Evolutionary conservation across 2,113 vertebrate species (phyloP).

Genomic region (Lophotis ruficrista): DNA sequence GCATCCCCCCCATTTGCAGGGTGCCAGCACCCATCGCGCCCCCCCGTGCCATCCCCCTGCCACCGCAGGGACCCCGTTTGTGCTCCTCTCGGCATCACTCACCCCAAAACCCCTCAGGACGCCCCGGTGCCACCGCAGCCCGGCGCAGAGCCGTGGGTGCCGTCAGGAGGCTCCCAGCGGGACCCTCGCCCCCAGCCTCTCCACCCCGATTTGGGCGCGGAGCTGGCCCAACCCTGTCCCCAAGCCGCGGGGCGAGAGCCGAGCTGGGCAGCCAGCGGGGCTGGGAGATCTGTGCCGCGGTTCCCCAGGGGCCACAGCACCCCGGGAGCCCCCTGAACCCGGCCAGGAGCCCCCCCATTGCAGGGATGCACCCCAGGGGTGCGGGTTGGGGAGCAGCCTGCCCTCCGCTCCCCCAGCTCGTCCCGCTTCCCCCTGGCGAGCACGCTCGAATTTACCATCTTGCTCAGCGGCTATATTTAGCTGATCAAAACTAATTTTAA

Average conservation of each 20-base stretch:
- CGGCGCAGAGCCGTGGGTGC: accelerated
- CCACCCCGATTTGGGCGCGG: neutral
- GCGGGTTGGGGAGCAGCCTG: neutral
- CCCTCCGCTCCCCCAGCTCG: accelerated
- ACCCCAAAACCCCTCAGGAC: neutral
- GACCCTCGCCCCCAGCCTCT: neutral
- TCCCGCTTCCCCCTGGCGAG: neutral
- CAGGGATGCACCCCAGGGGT: neutral
- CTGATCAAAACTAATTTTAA: conserved; percentile 72
- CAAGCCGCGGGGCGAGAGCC: accelerated
- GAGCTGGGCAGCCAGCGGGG: accelerated
- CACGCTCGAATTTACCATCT: conserved; percentile 15
- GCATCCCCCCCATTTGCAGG: accelerated
- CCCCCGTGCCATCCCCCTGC: neutral
- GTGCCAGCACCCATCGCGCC: neutral
- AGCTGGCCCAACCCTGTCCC: neutral
- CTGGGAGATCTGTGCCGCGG: accelerated
- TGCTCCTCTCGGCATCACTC: accelerated
- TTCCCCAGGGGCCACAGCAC: neutral
- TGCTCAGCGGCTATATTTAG: conserved; percentile 79
- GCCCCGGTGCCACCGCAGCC: accelerated
- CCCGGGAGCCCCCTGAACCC: accelerated
- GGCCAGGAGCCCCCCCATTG: accelerated
- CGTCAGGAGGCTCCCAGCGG: accelerated
- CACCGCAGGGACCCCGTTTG: accelerated